Percentiles rank a stretch among this genome's conserved stretches.
Evolutionary conservation across 1,140 invertebrate species (phyloP).

Genomic region (Brachionus sp.): DNA sequence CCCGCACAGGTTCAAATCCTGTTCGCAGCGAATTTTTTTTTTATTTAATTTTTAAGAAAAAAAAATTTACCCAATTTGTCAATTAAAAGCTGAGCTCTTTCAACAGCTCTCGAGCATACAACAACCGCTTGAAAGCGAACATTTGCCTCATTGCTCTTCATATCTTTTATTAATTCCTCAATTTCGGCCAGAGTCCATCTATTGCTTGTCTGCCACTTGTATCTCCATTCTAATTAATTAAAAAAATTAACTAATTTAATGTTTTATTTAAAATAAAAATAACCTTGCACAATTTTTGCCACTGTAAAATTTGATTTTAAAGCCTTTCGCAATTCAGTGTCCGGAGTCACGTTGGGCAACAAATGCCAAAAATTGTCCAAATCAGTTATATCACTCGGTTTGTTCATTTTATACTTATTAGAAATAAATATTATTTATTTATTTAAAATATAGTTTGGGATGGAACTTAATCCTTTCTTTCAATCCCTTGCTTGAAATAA

Average conservation of each 20-base stretch:
- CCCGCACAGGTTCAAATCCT: neutral
- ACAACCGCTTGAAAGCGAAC: constrained; percentile 28
- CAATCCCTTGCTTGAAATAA: too few species aligned
- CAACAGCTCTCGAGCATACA: constrained; percentile 6
- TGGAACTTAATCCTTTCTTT: too few species aligned
- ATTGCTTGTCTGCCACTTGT: constrained; percentile 15
- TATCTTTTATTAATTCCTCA: constrained; percentile 9
- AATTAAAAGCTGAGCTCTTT: constrained; percentile 16
- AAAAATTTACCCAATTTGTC: constrained; percentile 24
- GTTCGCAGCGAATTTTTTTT: neutral
- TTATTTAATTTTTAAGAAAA: neutral
- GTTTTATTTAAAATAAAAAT: neutral
- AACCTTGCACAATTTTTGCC: constrained; percentile 16
- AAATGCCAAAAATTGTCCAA: constrained; percentile 16
- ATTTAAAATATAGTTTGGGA: too few species aligned
- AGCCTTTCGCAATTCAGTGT: constrained; percentile 19
- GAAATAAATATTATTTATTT: neutral
- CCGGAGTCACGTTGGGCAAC: neutral
- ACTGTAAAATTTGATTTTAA: constrained; percentile 28
- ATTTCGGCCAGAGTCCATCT: constrained; percentile 30
- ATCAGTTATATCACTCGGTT: neutral
- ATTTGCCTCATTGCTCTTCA: constrained; percentile 37
- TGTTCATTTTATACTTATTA: constrained; percentile 14
- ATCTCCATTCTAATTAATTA: constrained; percentile 11
- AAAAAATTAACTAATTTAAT: too few species aligned